Conservation (phyloP, 2,888 invertebrate genomes). For the Cephus sareptanus region DNA sequence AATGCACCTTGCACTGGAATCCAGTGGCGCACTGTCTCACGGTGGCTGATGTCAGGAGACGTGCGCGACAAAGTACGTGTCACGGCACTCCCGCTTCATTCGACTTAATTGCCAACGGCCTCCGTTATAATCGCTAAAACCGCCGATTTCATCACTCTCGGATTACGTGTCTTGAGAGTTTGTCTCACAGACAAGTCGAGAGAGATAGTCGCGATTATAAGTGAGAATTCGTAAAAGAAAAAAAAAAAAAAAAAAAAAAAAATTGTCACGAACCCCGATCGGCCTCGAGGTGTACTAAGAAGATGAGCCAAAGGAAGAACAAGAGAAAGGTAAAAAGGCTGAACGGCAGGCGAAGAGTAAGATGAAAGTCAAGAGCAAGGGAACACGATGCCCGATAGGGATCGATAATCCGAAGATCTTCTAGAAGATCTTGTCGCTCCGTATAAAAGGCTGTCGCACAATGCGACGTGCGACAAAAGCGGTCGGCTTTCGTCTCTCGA, state of each 20-base stretch:
- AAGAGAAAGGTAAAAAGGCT: too few species aligned
- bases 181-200: too few species aligned
- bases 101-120: conserved; percentile 53
- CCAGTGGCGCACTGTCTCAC: conserved; percentile 34
- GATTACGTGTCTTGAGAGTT: too few species aligned
- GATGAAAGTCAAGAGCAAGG: conserved; percentile 15
- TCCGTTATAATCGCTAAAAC: conserved; percentile 34
- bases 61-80: conserved; percentile 60
- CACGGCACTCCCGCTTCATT: conserved; percentile 61
- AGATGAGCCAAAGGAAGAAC: too few species aligned
- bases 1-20: conserved; percentile 16
- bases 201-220: too few species aligned
- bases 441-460: conserved; percentile 16
- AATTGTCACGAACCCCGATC: too few species aligned
- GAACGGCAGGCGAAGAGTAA: too few species aligned
- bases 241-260: too few species aligned
- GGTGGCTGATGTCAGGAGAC: conserved; percentile 51
- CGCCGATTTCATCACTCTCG: conserved; percentile 47
- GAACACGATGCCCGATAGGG: conserved; percentile 8
- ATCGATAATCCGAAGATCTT: conserved; percentile 21
- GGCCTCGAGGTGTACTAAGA: too few species aligned
- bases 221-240: too few species aligned
- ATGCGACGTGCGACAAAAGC: conserved; percentile 17
- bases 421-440: conserved; percentile 8
- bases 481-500: conserved; percentile 13